These are phyloP conservation scores for Xerus inauris DNA, from an alignment of 2,113 vertebrate species.

Conservation along the genomic window DNA sequence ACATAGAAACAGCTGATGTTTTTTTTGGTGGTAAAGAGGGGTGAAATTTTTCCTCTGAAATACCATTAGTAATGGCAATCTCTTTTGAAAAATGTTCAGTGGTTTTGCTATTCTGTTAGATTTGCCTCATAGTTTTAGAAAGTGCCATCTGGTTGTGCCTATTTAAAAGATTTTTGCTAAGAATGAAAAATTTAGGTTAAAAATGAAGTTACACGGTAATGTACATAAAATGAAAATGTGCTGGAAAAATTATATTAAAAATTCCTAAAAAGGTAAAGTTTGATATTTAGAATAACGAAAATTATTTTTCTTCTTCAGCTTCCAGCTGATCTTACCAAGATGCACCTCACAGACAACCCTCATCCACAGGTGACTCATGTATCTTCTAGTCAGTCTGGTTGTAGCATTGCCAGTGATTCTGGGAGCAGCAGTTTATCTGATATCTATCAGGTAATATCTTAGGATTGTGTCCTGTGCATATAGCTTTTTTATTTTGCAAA, in stretches of 20 bases:
- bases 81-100: not conserved
- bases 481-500: not conserved
- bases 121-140: not conserved
- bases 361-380: slow-evolving; percentile 94
- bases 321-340: slow-evolving; percentile 97
- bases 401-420: slow-evolving; percentile 98
- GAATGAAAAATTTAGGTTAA: slow-evolving; percentile 36
- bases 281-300: slow-evolving; percentile 56
- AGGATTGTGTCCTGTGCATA: not conserved
- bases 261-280: not conserved
- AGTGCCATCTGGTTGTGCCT: slow-evolving; percentile 5
- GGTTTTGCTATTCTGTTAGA: not conserved
- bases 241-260: slow-evolving; percentile 38
- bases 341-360: slow-evolving; percentile 95
- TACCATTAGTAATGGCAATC: not conserved
- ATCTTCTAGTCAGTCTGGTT: slow-evolving; percentile 96
- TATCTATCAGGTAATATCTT: slow-evolving; percentile 94
- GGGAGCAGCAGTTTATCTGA: slow-evolving; percentile 99
- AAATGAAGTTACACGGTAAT: slow-evolving; percentile 18
- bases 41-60: not conserved
- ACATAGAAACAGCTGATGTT: not conserved
- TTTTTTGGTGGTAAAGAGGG: not conserved
- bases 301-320: slow-evolving; percentile 88
- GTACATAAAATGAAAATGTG: slow-evolving; percentile 8
- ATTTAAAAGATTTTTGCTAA: slow-evolving; percentile 19